phyloP scores from a whole-genome alignment of 2,797 vertebrate genomes.

The Ptychadena robeensis region DNA sequence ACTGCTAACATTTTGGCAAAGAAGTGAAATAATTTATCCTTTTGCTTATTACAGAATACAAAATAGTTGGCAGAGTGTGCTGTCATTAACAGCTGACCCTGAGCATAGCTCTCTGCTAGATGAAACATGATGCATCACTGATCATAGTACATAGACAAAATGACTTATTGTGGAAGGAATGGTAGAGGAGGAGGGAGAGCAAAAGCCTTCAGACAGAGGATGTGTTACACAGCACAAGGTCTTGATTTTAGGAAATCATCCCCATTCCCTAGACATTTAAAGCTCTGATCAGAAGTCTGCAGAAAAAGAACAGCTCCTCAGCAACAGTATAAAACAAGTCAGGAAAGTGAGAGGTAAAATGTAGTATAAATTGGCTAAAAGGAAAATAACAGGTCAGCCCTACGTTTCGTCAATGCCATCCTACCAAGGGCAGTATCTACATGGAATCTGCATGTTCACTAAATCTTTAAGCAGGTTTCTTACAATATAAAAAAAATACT shows the following conservation, averaged over 20 bases:
- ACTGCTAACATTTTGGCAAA: slow-evolving; percentile 53
- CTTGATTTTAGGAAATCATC: slow-evolving; percentile 24
- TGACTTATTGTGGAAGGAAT: slow-evolving; percentile 37
- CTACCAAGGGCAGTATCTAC: background rate
- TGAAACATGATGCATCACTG: slow-evolving; percentile 59
- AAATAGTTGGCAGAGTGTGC: slow-evolving; percentile 55
- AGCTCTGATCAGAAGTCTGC: slow-evolving; percentile 13
- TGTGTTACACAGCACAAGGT: slow-evolving; percentile 35
- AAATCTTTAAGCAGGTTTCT: too few species aligned
- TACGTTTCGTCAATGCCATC: background rate
- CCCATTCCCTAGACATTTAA: slow-evolving; percentile 33
- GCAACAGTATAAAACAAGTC: background rate
- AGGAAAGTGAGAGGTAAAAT: background rate
- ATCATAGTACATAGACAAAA: slow-evolving; percentile 49
- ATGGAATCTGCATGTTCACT: background rate
- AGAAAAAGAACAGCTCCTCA: slow-evolving; percentile 8
- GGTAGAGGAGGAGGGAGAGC: slow-evolving; percentile 16
- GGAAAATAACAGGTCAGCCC: background rate
- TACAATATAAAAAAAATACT: too few species aligned
- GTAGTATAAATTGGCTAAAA: background rate
- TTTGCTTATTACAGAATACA: slow-evolving; percentile 58
- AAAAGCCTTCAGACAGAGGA: slow-evolving; percentile 45
- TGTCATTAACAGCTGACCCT: slow-evolving; percentile 61
- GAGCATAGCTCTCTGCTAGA: slow-evolving; percentile 44
- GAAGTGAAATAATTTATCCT: slow-evolving; percentile 56